phyloP scores from a whole-genome alignment of 1,140 invertebrate species.

The Dendroctonus valens region DNA sequence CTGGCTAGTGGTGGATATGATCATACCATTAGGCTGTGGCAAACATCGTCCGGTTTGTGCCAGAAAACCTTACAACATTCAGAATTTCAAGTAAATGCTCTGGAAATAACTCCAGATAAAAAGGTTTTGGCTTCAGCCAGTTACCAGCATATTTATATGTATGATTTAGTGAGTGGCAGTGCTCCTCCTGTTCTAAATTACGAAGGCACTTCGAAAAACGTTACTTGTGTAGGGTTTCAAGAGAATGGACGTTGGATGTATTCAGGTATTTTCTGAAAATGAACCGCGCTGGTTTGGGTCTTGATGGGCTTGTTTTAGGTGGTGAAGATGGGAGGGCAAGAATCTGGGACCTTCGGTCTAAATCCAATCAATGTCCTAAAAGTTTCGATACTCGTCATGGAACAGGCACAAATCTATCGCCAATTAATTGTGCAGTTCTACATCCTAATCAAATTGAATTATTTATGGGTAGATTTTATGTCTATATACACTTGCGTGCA shows the following conservation, averaged over 20 bases:
- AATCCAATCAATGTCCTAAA: constrained; percentile 76
- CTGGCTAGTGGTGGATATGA: constrained; percentile 95
- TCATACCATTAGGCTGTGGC: constrained; percentile 97
- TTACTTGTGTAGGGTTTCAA: constrained; percentile 92
- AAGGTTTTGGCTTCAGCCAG: constrained; percentile 88
- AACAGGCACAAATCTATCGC: constrained; percentile 57
- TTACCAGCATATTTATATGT: constrained; percentile 96
- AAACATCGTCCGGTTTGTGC: constrained; percentile 90
- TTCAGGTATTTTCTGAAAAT: constrained; percentile 58
- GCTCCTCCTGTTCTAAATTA: constrained; percentile 89
- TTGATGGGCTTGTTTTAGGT: constrained; percentile 45
- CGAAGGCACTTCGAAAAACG: constrained; percentile 91
- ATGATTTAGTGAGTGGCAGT: constrained; percentile 84
- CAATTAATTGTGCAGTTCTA: constrained; percentile 89
- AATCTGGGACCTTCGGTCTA: constrained; percentile 90
- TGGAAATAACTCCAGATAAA: constrained; percentile 94
- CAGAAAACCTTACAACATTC: constrained; percentile 87
- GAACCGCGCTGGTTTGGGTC: not conserved
- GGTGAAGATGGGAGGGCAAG: constrained; percentile 90
- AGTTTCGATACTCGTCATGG: constrained; percentile 73
- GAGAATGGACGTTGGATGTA: constrained; percentile 97
- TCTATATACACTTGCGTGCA: no score
- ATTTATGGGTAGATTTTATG: constrained; percentile 60
- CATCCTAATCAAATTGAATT: constrained; percentile 96
- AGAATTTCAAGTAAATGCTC: constrained; percentile 95